Conservation (phyloP, 2,797 vertebrate genomes). For the Zenarchopterus dispar region DNA sequence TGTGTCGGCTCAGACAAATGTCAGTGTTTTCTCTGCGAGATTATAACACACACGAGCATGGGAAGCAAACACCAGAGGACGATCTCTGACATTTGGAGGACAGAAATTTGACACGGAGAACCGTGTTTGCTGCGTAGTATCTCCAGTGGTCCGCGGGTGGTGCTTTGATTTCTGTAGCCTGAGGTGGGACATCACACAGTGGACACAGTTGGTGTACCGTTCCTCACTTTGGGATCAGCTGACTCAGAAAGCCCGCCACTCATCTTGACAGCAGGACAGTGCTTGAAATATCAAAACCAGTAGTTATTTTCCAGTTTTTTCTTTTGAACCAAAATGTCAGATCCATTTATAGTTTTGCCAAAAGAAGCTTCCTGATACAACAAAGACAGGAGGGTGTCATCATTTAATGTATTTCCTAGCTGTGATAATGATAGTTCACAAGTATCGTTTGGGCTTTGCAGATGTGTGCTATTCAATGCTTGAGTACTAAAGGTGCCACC, state of each 20-base stretch:
- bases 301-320: background rate
- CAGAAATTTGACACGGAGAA: conserved; percentile 43
- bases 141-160: conserved; percentile 53
- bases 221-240: no score
- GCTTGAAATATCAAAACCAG: conserved; percentile 24
- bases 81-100: conserved; percentile 49
- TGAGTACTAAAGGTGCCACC: no score
- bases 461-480: no score
- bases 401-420: no score
- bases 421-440: no score
- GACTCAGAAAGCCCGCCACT: conserved; percentile 21
- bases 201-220: no score
- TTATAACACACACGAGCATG: conserved; percentile 16
- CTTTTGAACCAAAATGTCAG: no score
- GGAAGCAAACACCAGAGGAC: conserved; percentile 7
- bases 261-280: conserved; percentile 36
- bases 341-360: background rate
- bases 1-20: conserved; percentile 1
- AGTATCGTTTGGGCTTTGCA: no score
- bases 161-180: conserved; percentile 63
- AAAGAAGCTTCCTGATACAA: background rate
- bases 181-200: conserved; percentile 56
- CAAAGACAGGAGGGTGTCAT: background rate
- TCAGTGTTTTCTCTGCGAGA: conserved; percentile 14
- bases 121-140: conserved; percentile 39